Percentiles rank a stretch among this genome's conserved stretches.
These are phyloP conservation scores for Chrysemys picta DNA, from an alignment of 2,113 vertebrate genomes.

Conservation along the genomic window DNA sequence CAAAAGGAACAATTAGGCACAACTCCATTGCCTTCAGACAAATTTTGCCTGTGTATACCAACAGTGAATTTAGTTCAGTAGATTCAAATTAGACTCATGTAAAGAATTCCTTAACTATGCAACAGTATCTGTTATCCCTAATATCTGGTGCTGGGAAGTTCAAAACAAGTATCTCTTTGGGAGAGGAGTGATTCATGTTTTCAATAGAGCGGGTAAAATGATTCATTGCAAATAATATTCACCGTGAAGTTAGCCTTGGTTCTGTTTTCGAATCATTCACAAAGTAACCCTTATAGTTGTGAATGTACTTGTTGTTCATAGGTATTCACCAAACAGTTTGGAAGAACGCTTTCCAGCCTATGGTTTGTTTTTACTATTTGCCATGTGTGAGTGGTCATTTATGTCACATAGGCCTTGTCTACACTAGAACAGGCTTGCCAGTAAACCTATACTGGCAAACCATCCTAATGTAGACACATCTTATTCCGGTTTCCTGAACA, in stretches of 20 bases:
- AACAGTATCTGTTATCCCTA: not conserved
- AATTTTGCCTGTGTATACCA: not conserved
- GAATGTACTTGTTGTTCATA: not conserved
- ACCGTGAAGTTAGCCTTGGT: not conserved
- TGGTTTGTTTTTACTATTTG: not conserved
- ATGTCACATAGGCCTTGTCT: not conserved
- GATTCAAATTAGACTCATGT: not conserved
- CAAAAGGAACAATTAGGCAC: not conserved
- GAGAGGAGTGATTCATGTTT: not conserved
- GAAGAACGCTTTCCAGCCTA: fast-evolving
- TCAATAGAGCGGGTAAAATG: not conserved
- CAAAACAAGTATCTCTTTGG: not conserved
- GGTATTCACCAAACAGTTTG: not conserved
- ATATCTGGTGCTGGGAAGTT: too few species aligned
- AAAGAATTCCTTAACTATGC: not conserved
- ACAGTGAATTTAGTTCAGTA: not conserved
- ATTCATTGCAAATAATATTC: not conserved
- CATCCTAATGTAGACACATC: not conserved
- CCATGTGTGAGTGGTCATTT: fast-evolving
- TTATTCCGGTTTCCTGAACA: not conserved
- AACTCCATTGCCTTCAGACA: not conserved
- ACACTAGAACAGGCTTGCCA: not conserved
- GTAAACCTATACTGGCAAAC: not conserved
- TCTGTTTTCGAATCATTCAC: not conserved
- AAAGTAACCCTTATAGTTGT: not conserved